These are phyloP conservation scores for Xenopus laevis DNA, from an alignment of 2,113 vertebrate genomes.

Conservation along the genomic window DNA sequence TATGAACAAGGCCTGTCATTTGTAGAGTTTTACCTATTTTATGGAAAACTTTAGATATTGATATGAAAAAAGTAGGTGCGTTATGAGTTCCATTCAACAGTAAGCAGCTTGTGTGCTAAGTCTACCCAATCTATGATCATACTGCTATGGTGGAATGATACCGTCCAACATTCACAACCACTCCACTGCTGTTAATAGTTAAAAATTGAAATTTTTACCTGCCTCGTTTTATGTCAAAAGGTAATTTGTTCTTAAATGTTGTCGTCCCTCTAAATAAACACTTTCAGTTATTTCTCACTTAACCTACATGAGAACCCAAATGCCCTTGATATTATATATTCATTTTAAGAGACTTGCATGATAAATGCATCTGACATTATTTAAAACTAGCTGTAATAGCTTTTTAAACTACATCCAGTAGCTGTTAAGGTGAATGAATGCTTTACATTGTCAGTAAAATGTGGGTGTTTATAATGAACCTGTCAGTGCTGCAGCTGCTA, in stretches of 20 bases:
- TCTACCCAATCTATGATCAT: too few relatives aligned
- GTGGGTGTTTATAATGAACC: conserved; percentile 19
- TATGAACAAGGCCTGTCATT: too few relatives aligned
- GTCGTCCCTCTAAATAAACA: background rate
- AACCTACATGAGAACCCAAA: conserved; percentile 7
- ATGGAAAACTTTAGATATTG: too few relatives aligned
- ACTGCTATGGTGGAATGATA: too few relatives aligned
- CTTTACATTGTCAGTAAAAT: conserved; percentile 20
- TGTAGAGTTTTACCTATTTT: too few relatives aligned
- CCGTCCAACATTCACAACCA: too few relatives aligned
- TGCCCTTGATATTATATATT: conserved; percentile 6
- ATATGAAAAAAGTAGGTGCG: too few relatives aligned
- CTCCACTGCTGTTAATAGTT: too few relatives aligned
- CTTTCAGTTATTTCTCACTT: background rate
- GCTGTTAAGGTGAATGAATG: conserved; percentile 12
- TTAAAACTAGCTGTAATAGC: background rate
- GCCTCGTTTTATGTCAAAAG: too few relatives aligned
- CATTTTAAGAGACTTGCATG: conserved; percentile 1
- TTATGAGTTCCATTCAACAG: too few relatives aligned
- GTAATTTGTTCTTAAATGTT: background rate
- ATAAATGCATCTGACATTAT: background rate
- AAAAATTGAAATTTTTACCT: too few relatives aligned
- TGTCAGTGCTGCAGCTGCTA: conserved; percentile 8
- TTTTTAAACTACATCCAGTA: conserved; percentile 16
- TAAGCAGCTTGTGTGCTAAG: too few relatives aligned